Evolutionary conservation across 2,113 vertebrate genomes (phyloP), one percentile per base, ranked within the genome.

Genomic region (Camelus dromedarius): DNA sequence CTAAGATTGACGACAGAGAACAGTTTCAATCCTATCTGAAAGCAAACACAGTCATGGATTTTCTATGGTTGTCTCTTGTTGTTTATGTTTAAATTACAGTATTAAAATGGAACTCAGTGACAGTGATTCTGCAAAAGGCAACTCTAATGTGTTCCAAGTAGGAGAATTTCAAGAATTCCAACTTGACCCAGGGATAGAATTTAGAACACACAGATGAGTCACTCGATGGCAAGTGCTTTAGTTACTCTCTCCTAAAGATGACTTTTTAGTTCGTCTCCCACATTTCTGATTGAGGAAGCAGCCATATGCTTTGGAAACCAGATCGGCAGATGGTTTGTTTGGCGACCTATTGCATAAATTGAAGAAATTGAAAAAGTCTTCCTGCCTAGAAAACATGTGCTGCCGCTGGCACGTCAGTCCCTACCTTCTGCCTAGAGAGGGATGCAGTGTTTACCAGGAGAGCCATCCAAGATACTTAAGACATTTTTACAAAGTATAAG

Each of bases 251-350:
- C 48, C 46, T 69, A 70, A 67, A 50, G 26, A 72, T 28, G 73
- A 81, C 56, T 89, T 79, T 97, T 95, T 32, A 62, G 81, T 58
- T 75, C 22, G 28, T 76, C 56, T 95, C 93, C 91, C 56, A 22
- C 62, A 67, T 38, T 22, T 8, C 32, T 67, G n/a, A 69, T 26
- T 69, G 77, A 91, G 93, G 69, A 52, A 96, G 62, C 62, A 97
- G 56, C 89, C 89, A 95, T 89, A 86, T 94, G 96, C 28, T 86
- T 96, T 93, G 77, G 69, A 94, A 97, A 73, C 79, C 10, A 12
- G 56, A 96, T 96, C 60, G 93, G 82, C 96, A 97, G 96, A 97
- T 97, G 96, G 93, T 54, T 91, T 58, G 30, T 83, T 96, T 91
- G 93, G 79, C 1, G 28, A 97, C 66, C 88, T 97, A 89, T 91